Base-by-base conservation (phyloP, 1,140 invertebrate species). In the Himalopsyche phryganea region DNA sequence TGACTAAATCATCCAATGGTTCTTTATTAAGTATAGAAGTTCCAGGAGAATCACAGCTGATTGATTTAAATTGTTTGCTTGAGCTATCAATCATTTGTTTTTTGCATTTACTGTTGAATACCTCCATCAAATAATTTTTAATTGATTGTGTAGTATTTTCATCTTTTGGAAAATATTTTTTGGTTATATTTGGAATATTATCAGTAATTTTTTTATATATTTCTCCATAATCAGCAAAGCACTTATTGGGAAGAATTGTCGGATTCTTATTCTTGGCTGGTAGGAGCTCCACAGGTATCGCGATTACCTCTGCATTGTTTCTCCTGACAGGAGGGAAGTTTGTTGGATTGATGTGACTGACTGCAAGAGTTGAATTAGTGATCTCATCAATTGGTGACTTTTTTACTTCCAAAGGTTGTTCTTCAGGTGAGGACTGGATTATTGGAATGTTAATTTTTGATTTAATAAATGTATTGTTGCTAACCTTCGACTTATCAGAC, bases 121-220 rank as follows among this genome's bases (percentile, higher is more conserved):
- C 40, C 18, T 13, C 5, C 19, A 50, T 14, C 13, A 57, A 47
- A 33, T 35, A 45, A 13, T 42, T 36, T 36, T 35, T 50, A 17
- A 57, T 23, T 33, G 18, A 35, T 7, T 6, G 1, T 11, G 20
- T 45, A 6, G 19, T 15, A 18, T 50, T 13, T 6, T 3, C 18
- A 19, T 15, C 50, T 35, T 57, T 33, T 36, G 57, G 45, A n/a
- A 51, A 15, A 23, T 20, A 35, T 35, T 48, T 59, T 28, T 40
- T 18, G 2, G 47, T 14, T 40, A 38, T 19, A 6, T 6, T 7
- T 2, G 49, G 17, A 19, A 59, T 46, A 0, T 28, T 28, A 14
- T 52, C 18, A 23, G 20, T 17, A 48, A 59, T 52, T 11, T 52
- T 50, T 32, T 47, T 28, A 44, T 52, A 59, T 14, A 52, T 38